Evolutionary conservation across 2,797 vertebrate genomes (phyloP).

Genomic region (Megaceryle alcyon): DNA sequence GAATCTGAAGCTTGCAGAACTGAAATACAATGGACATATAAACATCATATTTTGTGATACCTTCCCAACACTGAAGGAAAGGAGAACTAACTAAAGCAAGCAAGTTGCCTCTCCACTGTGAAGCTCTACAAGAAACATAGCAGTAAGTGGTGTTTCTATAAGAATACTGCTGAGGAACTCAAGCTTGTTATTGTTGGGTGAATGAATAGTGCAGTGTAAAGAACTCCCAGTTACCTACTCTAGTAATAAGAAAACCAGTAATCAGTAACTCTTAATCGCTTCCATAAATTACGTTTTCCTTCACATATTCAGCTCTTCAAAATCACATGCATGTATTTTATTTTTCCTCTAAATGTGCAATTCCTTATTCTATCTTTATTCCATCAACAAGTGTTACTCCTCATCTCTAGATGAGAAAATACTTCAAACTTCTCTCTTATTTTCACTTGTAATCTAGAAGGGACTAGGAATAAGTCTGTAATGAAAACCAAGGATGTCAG

Average conservation of each 20-base stretch:
- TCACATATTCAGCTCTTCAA: background rate
- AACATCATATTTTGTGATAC: background rate
- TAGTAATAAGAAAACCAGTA: background rate
- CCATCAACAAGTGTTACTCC: background rate
- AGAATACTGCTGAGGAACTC: background rate
- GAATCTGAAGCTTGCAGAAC: background rate
- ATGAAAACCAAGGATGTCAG: background rate
- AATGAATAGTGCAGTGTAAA: background rate
- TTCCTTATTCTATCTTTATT: background rate
- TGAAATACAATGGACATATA: background rate
- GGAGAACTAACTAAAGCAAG: background rate
- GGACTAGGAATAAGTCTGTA: background rate
- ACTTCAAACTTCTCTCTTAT: background rate
- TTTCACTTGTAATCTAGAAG: background rate
- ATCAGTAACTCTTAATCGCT: background rate
- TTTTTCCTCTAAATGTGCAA: background rate
- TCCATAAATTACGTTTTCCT: background rate
- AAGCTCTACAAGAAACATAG: background rate
- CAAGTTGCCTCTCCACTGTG: background rate
- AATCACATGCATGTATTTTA: background rate
- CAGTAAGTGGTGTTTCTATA: background rate
- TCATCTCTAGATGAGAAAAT: background rate
- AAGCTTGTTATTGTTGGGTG: background rate
- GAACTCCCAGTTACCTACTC: background rate
- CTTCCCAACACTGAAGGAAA: background rate